These are phyloP conservation scores for Theonella swinhoei DNA, from an alignment of 37 sponge, comb jelly and placozoan species.

Conservation along the genomic window DNA sequence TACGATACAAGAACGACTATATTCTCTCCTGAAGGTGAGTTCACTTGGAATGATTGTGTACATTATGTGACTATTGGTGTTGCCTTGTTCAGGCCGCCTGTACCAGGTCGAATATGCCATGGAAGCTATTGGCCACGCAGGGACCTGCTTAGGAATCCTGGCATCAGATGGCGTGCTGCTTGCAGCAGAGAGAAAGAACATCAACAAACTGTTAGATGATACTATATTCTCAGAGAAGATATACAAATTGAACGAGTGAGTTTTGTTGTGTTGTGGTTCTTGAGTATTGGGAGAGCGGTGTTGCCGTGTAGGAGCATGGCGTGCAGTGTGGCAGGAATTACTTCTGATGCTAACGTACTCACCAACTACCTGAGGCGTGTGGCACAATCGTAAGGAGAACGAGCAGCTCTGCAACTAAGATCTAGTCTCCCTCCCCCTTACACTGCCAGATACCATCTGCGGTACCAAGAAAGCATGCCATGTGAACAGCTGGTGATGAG, in stretches of 20 bases:
- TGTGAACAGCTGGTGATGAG: constrained; percentile 94
- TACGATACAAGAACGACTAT: constrained; percentile 97
- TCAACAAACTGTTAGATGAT: constrained; percentile 94
- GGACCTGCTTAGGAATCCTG: constrained; percentile 94
- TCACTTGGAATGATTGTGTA: neutral
- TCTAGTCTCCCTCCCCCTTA: neutral
- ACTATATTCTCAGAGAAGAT: constrained; percentile 95
- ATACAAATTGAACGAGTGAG: constrained; percentile 89
- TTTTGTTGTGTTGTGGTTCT: neutral
- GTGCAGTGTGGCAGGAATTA: constrained; percentile 99
- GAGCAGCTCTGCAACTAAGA: neutral
- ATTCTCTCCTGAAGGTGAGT: constrained; percentile 95
- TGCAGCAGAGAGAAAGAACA: constrained; percentile 93
- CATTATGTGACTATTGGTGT: neutral
- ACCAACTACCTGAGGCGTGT: constrained; percentile 76
- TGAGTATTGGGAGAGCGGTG: neutral
- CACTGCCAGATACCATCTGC: constrained; percentile 56
- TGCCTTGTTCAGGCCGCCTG: constrained; percentile 83
- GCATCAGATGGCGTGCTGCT: constrained; percentile 95
- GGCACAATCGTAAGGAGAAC: constrained; percentile 72
- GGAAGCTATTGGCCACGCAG: constrained; percentile 97
- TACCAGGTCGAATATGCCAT: constrained; percentile 99
- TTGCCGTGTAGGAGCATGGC: constrained; percentile 80
- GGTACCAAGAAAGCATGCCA: constrained; percentile 94
- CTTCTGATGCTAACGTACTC: constrained; percentile 97